Evolutionary conservation across 2,797 vertebrate genomes (phyloP).

Genomic region (Momotus momota): DNA sequence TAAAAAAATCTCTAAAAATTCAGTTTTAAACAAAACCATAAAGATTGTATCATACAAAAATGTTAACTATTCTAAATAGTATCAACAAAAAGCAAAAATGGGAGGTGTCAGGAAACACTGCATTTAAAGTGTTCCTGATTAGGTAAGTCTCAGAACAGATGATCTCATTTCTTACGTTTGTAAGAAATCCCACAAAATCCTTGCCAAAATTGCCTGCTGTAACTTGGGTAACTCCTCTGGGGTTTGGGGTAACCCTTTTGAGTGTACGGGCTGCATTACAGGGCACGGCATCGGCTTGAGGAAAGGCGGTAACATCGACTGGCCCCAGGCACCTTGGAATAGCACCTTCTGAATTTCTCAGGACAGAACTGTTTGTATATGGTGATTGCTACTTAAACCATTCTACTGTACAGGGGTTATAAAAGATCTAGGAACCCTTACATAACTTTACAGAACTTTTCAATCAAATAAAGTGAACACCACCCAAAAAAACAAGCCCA

Average conservation of each 20-base stretch:
- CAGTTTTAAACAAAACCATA: not conserved
- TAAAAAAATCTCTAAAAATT: not conserved
- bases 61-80: not conserved
- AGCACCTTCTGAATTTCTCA: not conserved
- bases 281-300: not conserved
- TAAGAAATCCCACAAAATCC: not conserved
- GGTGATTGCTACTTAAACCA: not conserved
- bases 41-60: not conserved
- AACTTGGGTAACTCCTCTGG: no score
- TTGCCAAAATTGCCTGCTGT: not conserved
- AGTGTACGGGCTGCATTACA: rapidly evolving
- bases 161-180: not conserved
- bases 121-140: not conserved
- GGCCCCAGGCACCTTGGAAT: not conserved
- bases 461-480: not conserved
- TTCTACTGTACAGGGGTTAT: not conserved
- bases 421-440: not conserved
- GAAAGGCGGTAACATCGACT: rapidly evolving
- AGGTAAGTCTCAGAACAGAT: not conserved
- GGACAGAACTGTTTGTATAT: not conserved
- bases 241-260: rapidly evolving
- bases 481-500: no score
- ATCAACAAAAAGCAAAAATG: not conserved
- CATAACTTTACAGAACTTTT: not conserved
- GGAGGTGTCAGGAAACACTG: not conserved